Evolutionary conservation across 2,797 vertebrate genomes (phyloP).

Genomic region (Sebastes steindachneri): DNA sequence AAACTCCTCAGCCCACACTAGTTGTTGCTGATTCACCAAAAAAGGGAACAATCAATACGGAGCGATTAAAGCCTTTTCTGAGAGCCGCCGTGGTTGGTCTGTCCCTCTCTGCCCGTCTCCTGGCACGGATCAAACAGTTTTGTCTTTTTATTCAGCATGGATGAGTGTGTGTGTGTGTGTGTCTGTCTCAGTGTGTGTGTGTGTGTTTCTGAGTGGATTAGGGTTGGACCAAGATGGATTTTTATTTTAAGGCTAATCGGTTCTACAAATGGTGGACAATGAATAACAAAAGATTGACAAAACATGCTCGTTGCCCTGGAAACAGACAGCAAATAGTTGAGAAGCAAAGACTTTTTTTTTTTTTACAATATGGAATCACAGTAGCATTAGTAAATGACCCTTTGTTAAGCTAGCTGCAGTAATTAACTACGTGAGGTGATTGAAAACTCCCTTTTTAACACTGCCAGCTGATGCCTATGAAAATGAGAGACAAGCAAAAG

Average conservation of each 20-base stretch:
- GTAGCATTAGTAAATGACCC: neutral
- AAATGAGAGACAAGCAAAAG: neutral
- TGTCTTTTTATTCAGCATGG: constrained; percentile 16
- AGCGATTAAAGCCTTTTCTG: constrained; percentile 56
- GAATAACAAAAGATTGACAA: neutral
- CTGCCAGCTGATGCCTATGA: neutral
- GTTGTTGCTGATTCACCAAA: constrained; percentile 73
- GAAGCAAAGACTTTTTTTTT: neutral
- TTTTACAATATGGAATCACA: neutral
- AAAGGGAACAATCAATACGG: constrained; percentile 63
- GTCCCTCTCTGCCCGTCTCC: constrained; percentile 33
- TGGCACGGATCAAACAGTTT: constrained; percentile 28
- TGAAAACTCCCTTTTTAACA: neutral
- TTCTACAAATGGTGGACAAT: neutral
- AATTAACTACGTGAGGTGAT: neutral
- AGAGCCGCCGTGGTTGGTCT: constrained; percentile 19
- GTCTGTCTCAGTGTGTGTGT: neutral
- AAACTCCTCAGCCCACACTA: constrained; percentile 57
- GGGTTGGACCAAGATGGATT: neutral
- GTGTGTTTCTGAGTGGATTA: constrained; percentile 2
- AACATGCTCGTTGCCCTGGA: neutral
- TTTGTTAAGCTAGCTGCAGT: neutral
- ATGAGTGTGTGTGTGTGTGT: neutral
- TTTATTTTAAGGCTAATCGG: neutral
- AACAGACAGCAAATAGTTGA: neutral